These are phyloP conservation scores for Cavia aperea DNA, from an alignment of 2,113 vertebrate genomes.

Conservation along the genomic window DNA sequence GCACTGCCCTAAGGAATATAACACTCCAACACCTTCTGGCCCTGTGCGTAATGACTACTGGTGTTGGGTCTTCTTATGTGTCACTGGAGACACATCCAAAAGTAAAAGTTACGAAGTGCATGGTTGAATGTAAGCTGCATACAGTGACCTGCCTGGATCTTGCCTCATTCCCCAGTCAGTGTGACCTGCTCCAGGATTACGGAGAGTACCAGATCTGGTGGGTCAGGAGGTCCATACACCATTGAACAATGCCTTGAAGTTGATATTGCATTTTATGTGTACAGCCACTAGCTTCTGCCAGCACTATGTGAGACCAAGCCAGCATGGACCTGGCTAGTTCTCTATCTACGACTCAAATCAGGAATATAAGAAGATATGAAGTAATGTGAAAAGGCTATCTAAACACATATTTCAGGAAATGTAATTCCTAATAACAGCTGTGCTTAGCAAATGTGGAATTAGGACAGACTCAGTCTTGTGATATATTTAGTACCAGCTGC, in stretches of 20 bases:
- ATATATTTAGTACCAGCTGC: not conserved
- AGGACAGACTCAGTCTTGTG: not conserved
- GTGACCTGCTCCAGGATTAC: not conserved
- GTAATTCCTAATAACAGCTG: not conserved
- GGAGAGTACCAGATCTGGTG: not conserved
- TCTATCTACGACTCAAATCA: not conserved
- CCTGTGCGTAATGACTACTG: not conserved
- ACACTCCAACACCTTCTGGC: not conserved
- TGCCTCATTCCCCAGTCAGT: not conserved
- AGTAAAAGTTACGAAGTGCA: not conserved
- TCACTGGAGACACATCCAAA: not conserved
- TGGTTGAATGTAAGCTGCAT: not conserved
- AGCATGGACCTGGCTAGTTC: not conserved
- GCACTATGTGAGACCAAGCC: not conserved
- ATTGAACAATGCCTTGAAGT: not conserved
- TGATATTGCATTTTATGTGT: not conserved
- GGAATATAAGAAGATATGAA: not conserved
- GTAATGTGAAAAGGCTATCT: not conserved
- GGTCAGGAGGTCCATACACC: not conserved
- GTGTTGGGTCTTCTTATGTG: not conserved
- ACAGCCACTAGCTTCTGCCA: not conserved
- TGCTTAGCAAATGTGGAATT: not conserved
- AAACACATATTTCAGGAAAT: not conserved
- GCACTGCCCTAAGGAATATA: not conserved
- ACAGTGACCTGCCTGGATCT: not conserved